phyloP scores from a whole-genome alignment of 1,140 invertebrate genomes.

The Drosophila rhopaloa region DNA sequence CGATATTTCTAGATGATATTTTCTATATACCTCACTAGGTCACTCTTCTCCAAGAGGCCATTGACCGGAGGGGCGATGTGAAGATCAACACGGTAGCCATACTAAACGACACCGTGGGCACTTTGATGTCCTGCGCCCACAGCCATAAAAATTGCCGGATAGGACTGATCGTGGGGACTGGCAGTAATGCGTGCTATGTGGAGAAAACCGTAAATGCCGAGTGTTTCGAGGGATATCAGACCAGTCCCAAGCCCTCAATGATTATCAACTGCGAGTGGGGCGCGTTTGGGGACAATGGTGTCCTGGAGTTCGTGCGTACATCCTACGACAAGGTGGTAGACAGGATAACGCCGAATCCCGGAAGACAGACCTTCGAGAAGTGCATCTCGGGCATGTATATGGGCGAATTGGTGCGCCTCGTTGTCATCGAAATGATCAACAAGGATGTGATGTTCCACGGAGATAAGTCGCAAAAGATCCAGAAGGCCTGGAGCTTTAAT shows the following conservation, averaged over 20 bases:
- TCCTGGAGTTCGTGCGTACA: conserved; percentile 87
- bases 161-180: conserved; percentile 91
- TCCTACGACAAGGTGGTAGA: conserved; percentile 95
- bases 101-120: conserved; percentile 99
- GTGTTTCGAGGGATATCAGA: conserved; percentile 87
- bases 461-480: conserved; percentile 12
- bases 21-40: conserved; percentile 85
- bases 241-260: conserved; percentile 87
- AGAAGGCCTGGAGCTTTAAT: conserved; percentile 85
- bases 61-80: conserved; percentile 86
- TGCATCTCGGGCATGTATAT: conserved; percentile 97
- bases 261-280: conserved; percentile 99
- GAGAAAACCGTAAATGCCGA: conserved; percentile 87
- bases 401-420: conserved; percentile 90
- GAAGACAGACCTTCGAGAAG: conserved; percentile 95
- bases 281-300: conserved; percentile 96
- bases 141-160: conserved; percentile 73
- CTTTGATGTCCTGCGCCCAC: conserved; percentile 87
- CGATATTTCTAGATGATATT: no score
- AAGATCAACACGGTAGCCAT: conserved; percentile 94
- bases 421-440: conserved; percentile 77
- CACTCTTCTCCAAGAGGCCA: conserved; percentile 90
- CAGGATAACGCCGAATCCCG: conserved; percentile 90
- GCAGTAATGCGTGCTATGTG: conserved; percentile 98
- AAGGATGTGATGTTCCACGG: conserved; percentile 31